Evolutionary conservation across 2,113 vertebrate genomes (phyloP).

Genomic region (Actinemys pallida): DNA sequence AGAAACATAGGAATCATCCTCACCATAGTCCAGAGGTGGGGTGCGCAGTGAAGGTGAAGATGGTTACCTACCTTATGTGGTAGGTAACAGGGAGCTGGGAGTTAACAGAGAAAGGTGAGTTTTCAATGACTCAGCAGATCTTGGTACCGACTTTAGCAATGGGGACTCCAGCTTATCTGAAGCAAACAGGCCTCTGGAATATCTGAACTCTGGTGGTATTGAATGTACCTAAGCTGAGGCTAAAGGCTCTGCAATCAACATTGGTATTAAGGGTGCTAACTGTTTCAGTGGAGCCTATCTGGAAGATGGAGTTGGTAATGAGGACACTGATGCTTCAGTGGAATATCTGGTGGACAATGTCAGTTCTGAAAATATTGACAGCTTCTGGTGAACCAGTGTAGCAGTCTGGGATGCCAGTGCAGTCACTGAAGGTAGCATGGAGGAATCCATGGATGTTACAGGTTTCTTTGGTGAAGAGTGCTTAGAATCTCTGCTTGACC

Average conservation of each 20-base stretch:
- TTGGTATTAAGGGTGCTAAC: neutral
- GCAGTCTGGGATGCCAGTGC: neutral
- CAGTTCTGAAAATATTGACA: neutral
- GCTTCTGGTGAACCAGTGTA: neutral
- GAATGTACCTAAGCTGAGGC: neutral
- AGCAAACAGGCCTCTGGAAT: neutral
- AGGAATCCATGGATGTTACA: neutral
- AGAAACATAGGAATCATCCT: neutral
- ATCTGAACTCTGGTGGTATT: neutral
- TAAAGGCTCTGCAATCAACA: neutral
- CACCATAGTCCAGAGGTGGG: neutral
- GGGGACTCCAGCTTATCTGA: neutral
- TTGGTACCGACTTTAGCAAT: neutral
- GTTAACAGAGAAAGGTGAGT: neutral
- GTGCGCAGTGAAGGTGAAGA: neutral
- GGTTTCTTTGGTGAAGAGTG: neutral
- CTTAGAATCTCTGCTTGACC: neutral
- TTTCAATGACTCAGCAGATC: neutral
- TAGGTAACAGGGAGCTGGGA: neutral
- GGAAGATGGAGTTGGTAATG: neutral
- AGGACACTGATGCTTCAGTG: neutral
- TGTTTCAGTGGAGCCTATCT: neutral
- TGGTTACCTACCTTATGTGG: neutral
- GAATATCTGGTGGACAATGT: neutral
- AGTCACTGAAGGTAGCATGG: neutral